Base-by-base conservation (phyloP, 1,140 invertebrate species). In the Andricus grossulariae region DNA sequence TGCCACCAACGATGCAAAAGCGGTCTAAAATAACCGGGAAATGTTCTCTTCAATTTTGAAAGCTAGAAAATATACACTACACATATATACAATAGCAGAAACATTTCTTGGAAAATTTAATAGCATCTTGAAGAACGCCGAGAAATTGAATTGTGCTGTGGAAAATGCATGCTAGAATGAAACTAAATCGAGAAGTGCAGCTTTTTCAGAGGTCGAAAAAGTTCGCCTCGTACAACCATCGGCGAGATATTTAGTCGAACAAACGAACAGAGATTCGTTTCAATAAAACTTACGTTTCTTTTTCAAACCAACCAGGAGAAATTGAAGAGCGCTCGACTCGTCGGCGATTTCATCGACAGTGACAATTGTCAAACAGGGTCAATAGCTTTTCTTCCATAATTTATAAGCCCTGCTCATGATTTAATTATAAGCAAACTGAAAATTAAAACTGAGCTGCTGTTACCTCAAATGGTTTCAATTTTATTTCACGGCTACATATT, bases 281-380 rank as follows among this genome's bases (percentile, higher is more conserved):
- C 60, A 66, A 66, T 66, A 45, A 66, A 66, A 66, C 60, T 66
- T 45, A 21, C 60, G 16, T 66, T 66, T 66, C 60, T 66, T 66
- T 21, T 66, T 66, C 32, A 66, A 66, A 66, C 25, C 57, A 45
- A 8, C 25, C 32, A 13, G 60, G 39, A 66, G 25, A 66, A 66
- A 66, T 66, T 66, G 13, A 66, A 66, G 57, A 39, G 32, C 39
- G 39, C 57, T 66, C 57, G 57, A 66, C 25, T 16, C 39, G 25
- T 16, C 13, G 25, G 32, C 57, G 32, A 66, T 66, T 66, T 66
- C 39, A 66, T 66, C 57, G 25, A 32, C 32, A 66, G 21, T 66
- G 57, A 66, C 25, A n/a, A 66, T 66, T 66, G 39, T 66, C 12
- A 32, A 66, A 45, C 57, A 66, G 57, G 25, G 32, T 45, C 57